Conservation (phyloP, 1,140 invertebrate genomes). For the Armadillidium nasatum region DNA sequence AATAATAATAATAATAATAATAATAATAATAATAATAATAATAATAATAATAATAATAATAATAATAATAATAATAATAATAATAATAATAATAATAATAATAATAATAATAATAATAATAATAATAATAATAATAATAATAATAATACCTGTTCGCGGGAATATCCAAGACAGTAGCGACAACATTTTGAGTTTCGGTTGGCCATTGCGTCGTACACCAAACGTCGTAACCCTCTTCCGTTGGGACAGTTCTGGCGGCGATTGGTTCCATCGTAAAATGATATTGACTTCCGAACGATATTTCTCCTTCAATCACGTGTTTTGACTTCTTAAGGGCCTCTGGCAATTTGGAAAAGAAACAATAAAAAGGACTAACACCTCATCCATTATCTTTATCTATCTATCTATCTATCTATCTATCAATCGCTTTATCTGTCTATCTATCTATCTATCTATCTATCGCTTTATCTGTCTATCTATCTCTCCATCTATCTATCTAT, state of each 20-base stretch:
- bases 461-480: too few relatives aligned
- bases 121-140: neutral
- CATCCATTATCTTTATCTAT: neutral
- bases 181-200: slow-evolving; percentile 63
- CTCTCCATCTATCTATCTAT: too few relatives aligned
- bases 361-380: neutral
- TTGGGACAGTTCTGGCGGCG: slow-evolving; percentile 65
- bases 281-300: slow-evolving; percentile 56
- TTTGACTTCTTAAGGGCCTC: slow-evolving; percentile 43
- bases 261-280: slow-evolving; percentile 95
- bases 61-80: too few relatives aligned
- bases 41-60: too few relatives aligned
- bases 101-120: too few relatives aligned
- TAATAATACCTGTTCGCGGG: slow-evolving; percentile 59
- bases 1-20: too few relatives aligned
- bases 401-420: too few relatives aligned
- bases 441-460: too few relatives aligned
- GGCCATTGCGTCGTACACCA: slow-evolving; percentile 79
- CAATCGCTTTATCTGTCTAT: too few relatives aligned
- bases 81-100: too few relatives aligned
- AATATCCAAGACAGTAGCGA: slow-evolving; percentile 68
- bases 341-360: neutral
- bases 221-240: slow-evolving; percentile 77
- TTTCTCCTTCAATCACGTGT: slow-evolving; percentile 46
- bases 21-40: too few relatives aligned